Evolutionary conservation across 1,140 invertebrate genomes (phyloP).

Genomic region (Solenopsis fugax): DNA sequence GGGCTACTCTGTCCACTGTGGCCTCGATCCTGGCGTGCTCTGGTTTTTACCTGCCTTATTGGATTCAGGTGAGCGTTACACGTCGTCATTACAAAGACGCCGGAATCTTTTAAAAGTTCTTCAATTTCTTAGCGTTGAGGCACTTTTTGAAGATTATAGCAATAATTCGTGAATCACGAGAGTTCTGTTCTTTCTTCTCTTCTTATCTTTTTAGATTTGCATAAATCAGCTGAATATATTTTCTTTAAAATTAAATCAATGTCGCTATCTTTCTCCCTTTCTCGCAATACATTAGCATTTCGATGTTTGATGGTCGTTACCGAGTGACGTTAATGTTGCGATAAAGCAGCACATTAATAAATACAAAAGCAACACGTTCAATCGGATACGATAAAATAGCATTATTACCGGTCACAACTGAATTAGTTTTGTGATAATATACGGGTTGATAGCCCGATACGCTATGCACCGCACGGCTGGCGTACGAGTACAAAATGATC

Average conservation of each 20-base stretch:
- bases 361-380: slow-evolving; percentile 22
- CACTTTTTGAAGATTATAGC: slow-evolving; percentile 10
- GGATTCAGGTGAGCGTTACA: slow-evolving; percentile 88
- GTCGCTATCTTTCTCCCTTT: neutral
- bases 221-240: neutral
- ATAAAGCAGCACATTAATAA: slow-evolving; percentile 36
- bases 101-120: neutral
- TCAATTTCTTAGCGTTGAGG: neutral
- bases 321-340: slow-evolving; percentile 23
- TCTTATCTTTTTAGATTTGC: neutral
- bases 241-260: slow-evolving; percentile 26
- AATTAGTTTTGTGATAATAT: neutral
- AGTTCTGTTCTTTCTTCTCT: neutral
- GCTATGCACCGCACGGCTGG: neutral
- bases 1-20: slow-evolving; percentile 89
- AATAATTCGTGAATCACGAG: neutral
- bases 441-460: neutral
- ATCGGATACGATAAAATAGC: slow-evolving; percentile 47
- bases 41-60: slow-evolving; percentile 91
- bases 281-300: neutral
- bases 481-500: neutral
- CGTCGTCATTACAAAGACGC: neutral
- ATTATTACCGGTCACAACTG: slow-evolving; percentile 27
- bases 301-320: slow-evolving; percentile 18
- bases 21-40: slow-evolving; percentile 89